Evolutionary conservation across 2,888 invertebrate genomes (phyloP).

Genomic region (Cephus rjabovi): DNA sequence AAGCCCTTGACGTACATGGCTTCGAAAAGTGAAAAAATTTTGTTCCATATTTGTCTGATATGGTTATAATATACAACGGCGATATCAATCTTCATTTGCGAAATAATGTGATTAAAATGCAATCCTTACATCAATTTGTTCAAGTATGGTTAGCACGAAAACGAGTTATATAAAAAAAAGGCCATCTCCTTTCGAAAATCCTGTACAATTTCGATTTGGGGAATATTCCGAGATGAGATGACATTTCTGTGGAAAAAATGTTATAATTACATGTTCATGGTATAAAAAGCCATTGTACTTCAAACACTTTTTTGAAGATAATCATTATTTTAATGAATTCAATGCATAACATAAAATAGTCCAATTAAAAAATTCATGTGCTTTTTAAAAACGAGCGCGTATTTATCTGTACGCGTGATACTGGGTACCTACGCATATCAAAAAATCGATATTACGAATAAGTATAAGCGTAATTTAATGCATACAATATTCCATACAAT

Average conservation of each 20-base stretch:
- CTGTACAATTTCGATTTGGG: too few relatives aligned
- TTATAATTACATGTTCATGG: constrained; percentile 22
- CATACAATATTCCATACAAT: too few relatives aligned
- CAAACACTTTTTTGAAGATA: background rate
- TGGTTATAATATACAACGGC: constrained; percentile 11
- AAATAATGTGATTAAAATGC: constrained; percentile 25
- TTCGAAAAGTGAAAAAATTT: constrained; percentile 27
- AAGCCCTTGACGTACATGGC: constrained; percentile 22
- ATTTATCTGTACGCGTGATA: too few relatives aligned
- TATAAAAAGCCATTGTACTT: constrained; percentile 12
- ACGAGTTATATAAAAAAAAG: constrained; percentile 21
- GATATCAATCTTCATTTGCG: constrained; percentile 26
- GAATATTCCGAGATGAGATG: constrained; percentile 6
- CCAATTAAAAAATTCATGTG: too few relatives aligned
- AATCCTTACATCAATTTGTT: constrained; percentile 21
- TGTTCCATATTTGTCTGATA: constrained; percentile 25
- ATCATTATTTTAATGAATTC: too few relatives aligned
- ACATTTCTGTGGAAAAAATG: constrained; percentile 9
- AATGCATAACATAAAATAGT: too few relatives aligned
- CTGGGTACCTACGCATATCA: too few relatives aligned
- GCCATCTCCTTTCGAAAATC: constrained; percentile 6
- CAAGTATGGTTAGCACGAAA: constrained; percentile 27
- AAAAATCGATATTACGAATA: too few relatives aligned
- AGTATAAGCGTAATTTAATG: too few relatives aligned
- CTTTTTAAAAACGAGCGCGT: too few relatives aligned